phyloP scores from a whole-genome alignment of 2,113 vertebrate genomes.

The Silurus asotus region DNA sequence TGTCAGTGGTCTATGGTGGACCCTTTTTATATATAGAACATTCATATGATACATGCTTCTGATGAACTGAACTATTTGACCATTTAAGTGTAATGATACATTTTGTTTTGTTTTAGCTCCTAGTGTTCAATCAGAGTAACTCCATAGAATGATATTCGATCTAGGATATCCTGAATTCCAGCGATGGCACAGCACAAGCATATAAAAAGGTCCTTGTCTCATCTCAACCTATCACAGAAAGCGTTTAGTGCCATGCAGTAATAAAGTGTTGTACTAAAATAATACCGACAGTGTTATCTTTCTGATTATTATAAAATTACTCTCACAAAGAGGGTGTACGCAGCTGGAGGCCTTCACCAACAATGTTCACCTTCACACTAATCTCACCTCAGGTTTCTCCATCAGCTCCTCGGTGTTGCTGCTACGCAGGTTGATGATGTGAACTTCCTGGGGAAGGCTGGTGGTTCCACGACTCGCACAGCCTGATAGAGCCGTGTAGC shows the following conservation, averaged over 20 bases:
- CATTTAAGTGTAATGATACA: neutral
- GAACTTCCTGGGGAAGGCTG: conserved; percentile 84
- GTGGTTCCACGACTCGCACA: conserved; percentile 88
- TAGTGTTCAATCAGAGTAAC: too few species aligned
- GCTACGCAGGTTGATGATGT: conserved; percentile 86
- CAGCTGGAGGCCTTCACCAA: neutral
- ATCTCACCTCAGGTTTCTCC: conserved; percentile 76
- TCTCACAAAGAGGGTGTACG: neutral
- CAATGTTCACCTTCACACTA: neutral
- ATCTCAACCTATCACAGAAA: neutral
- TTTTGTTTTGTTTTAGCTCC: neutral
- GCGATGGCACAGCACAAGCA: neutral
- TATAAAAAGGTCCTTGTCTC: neutral
- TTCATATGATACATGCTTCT: neutral
- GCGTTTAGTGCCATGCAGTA: neutral
- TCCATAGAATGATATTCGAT: too few species aligned
- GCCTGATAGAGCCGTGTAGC: conserved; percentile 86
- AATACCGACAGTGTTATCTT: neutral
- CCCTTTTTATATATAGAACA: neutral
- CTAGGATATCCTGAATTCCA: neutral
- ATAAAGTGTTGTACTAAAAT: neutral
- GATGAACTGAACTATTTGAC: neutral
- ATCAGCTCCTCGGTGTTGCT: conserved; percentile 63
- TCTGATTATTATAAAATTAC: neutral
- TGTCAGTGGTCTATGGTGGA: too few species aligned